Base-by-base conservation (phyloP, 2,797 vertebrate genomes). In the Lutjanus argentimaculatus region DNA sequence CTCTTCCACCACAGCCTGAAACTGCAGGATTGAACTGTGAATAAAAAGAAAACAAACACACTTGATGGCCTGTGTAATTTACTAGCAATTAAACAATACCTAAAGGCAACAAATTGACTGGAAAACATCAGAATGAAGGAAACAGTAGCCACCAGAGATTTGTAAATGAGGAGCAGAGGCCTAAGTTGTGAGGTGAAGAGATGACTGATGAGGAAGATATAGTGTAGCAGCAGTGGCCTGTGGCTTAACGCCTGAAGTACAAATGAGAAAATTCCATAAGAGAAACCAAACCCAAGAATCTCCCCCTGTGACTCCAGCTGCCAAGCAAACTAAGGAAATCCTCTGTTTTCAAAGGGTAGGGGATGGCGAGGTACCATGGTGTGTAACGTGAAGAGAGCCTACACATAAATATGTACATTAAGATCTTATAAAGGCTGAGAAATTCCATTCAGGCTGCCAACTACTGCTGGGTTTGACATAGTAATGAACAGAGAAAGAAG, bases 251-350 rank as follows among this genome's bases (percentile, higher is more conserved):
- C 77, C 84, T 82, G 59, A 77, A 90, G 62, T 81, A 85, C 76
- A 88, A 89, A 89, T 87, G 85, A 92, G 85, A 79, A 91, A 93
- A 91, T 92, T 93, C 91, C 91, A 89, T 73, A 79, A 67, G 82
- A 86, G 87, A 91, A 93, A 92, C 88, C 87, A 85, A 93, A 91
- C 79, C 82, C 84, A 59, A 77, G 72, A 88, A 85, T 88, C 84
- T 92, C 80, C 85, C 77, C 49, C 74, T 75, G 78, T 82, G 84
- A 88, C 77, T 88, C 62, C 67, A 53, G 74, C 84, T 89, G 92
- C 90, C 89, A 90, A 89, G 83, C 81, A 89, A 89, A 90, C 83
- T 75, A 90, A 93, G 92, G 91, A 92, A 92, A 92, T 93, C 87
- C 88, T 94, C 81, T 93, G 91, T 94, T 93, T 92, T 93, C 30